A percentile compares a stretch with the other conserved stretches of the same genome.
phyloP scores from a whole-genome alignment of 2,888 invertebrate species.

The Hypomecis atomaria region DNA sequence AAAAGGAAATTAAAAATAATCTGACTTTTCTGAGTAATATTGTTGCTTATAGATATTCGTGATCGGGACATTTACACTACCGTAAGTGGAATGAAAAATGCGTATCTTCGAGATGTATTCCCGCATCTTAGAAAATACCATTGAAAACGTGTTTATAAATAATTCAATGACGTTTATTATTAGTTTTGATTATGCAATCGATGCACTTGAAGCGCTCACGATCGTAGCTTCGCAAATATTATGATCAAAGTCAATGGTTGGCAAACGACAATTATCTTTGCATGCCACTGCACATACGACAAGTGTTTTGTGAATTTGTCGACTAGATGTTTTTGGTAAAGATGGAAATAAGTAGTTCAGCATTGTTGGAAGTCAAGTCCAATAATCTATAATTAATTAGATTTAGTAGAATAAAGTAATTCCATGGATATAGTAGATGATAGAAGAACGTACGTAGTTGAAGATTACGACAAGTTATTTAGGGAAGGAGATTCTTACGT shows the following conservation, averaged over 20 bases:
- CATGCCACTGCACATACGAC: neutral
- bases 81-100: neutral
- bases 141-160: slow-evolving; percentile 2
- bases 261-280: slow-evolving; percentile 10
- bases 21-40: too few species aligned
- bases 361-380: too few species aligned
- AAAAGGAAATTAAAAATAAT: too few species aligned
- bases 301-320: neutral
- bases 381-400: too few species aligned
- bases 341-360: too few species aligned
- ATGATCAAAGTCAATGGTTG: slow-evolving; percentile 8
- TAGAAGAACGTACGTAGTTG: too few species aligned
- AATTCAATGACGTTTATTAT: slow-evolving; percentile 3
- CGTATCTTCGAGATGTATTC: neutral
- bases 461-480: too few species aligned
- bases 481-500: too few species aligned
- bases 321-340: neutral
- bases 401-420: too few species aligned
- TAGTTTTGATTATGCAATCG: slow-evolving; percentile 14
- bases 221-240: slow-evolving; percentile 11
- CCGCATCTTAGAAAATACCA: neutral
- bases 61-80: too few species aligned
- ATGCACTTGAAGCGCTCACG: slow-evolving; percentile 11
- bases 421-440: too few species aligned
- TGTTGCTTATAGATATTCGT: too few species aligned